Percentiles rank a stretch among this genome's conserved stretches.
These are phyloP conservation scores for Agrilus planipennis DNA, from an alignment of 1,140 invertebrate genomes.

Conservation along the genomic window DNA sequence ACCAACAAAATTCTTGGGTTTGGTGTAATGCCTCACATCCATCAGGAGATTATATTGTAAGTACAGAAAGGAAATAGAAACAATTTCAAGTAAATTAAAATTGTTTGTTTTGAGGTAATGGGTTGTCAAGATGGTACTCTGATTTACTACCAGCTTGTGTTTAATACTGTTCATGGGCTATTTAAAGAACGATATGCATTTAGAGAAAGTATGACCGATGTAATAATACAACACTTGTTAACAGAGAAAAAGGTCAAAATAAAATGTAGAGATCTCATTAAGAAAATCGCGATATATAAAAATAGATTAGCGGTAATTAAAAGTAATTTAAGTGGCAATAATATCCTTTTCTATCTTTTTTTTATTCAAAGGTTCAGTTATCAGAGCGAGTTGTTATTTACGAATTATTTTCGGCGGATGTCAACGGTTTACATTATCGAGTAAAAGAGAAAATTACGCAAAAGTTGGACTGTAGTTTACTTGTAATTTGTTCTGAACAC, in stretches of 20 bases:
- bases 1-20: slow-evolving; percentile 71
- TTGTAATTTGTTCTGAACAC: slow-evolving; percentile 65
- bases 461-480: slow-evolving; percentile 82
- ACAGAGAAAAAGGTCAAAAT: slow-evolving; percentile 93
- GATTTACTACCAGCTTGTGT: slow-evolving; percentile 82
- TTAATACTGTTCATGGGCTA: slow-evolving; percentile 89
- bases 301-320: slow-evolving; percentile 76
- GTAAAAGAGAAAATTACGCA: slow-evolving; percentile 88
- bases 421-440: slow-evolving; percentile 80
- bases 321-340: too few species aligned
- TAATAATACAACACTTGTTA: slow-evolving; percentile 93
- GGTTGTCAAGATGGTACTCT: slow-evolving; percentile 95
- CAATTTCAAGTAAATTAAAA: slow-evolving; percentile 6
- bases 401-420: slow-evolving; percentile 66
- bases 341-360: too few species aligned
- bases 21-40: slow-evolving; percentile 74
- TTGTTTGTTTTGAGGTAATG: slow-evolving; percentile 50
- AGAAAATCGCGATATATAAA: slow-evolving; percentile 95
- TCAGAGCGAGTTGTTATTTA: slow-evolving; percentile 92
- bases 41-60: slow-evolving; percentile 58
- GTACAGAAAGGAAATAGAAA: slow-evolving; percentile 14
- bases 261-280: slow-evolving; percentile 91
- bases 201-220: slow-evolving; percentile 97
- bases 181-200: slow-evolving; percentile 89
- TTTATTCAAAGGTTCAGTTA: slow-evolving; percentile 64